Evolutionary conservation across 2,888 invertebrate genomes (phyloP).

Genomic region (Beris chalybata): DNA sequence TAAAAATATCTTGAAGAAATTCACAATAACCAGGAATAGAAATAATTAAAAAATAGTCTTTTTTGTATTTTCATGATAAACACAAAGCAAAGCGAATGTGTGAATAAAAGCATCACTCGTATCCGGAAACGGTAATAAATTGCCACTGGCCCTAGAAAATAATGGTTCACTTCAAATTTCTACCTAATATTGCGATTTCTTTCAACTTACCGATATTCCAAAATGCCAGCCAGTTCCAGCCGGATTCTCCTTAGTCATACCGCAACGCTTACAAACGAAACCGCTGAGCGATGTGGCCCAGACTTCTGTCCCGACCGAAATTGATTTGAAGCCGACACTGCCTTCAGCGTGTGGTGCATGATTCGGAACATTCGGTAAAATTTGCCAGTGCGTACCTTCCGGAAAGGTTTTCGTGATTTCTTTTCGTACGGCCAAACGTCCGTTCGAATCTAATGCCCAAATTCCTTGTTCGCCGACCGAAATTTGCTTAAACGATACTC

Average conservation of each 20-base stretch:
- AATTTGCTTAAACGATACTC: slow-evolving; percentile 70
- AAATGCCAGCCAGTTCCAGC: slow-evolving; percentile 79
- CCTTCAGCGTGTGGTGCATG: slow-evolving; percentile 62
- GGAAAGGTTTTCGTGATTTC: slow-evolving; percentile 75
- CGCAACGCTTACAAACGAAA: slow-evolving; percentile 70
- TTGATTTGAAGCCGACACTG: slow-evolving; percentile 65
- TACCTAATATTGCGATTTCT: slow-evolving; percentile 4
- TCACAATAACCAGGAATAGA: too few relatives aligned
- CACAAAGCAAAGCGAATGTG: too few relatives aligned
- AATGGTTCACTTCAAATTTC: slow-evolving; percentile 22
- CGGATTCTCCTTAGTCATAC: slow-evolving; percentile 71
- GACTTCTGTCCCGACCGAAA: slow-evolving; percentile 73
- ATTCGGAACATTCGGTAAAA: slow-evolving; percentile 62
- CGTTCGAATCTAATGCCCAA: slow-evolving; percentile 78
- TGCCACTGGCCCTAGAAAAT: slow-evolving; percentile 61
- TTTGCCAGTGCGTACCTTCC: slow-evolving; percentile 85
- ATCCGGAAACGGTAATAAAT: slow-evolving; percentile 52
- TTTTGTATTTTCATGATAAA: too few relatives aligned
- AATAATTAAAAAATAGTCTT: too few relatives aligned
- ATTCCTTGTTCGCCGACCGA: slow-evolving; percentile 73
- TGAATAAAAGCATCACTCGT: slow-evolving; percentile 29
- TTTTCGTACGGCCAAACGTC: slow-evolving; percentile 74
- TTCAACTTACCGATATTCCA: slow-evolving; percentile 59
- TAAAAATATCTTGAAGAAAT: too few relatives aligned
- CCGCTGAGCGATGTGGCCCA: slow-evolving; percentile 78